Evolutionary conservation across 2,888 invertebrate species (phyloP).

Genomic region (Sturmia bella): DNA sequence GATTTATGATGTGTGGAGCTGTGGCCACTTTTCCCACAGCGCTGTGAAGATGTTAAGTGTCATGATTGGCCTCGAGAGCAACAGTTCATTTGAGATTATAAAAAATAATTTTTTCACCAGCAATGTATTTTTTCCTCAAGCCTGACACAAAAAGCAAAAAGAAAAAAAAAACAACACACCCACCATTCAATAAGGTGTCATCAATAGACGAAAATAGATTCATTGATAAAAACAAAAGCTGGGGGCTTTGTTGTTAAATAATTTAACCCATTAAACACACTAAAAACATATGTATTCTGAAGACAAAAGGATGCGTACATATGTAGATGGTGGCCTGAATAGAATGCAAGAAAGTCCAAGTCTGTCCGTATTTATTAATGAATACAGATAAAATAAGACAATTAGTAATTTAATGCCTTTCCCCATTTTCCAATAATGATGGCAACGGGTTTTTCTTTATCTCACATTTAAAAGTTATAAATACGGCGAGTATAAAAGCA

Average conservation of each 20-base stretch:
- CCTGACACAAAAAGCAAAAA: no score
- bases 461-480: conserved; percentile 6
- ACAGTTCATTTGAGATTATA: no score
- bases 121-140: no score
- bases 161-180: no score
- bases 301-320: conserved; percentile 27
- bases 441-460: conserved; percentile 7
- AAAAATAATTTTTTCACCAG: no score
- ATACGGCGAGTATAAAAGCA: conserved; percentile 58
- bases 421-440: no score
- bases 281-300: neutral
- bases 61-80: no score
- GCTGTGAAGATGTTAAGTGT: no score
- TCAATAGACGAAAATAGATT: conserved; percentile 27
- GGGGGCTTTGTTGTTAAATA: conserved; percentile 1
- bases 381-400: conserved; percentile 24
- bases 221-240: conserved; percentile 35
- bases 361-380: conserved; percentile 12
- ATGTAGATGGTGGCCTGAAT: conserved; percentile 13
- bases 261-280: conserved; percentile 48
- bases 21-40: no score
- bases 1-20: no score
- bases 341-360: conserved; percentile 16
- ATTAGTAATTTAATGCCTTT: conserved; percentile 54
- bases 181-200: neutral